Evolutionary conservation across 1,140 invertebrate genomes (phyloP).

Genomic region (Zaprionus africanus): DNA sequence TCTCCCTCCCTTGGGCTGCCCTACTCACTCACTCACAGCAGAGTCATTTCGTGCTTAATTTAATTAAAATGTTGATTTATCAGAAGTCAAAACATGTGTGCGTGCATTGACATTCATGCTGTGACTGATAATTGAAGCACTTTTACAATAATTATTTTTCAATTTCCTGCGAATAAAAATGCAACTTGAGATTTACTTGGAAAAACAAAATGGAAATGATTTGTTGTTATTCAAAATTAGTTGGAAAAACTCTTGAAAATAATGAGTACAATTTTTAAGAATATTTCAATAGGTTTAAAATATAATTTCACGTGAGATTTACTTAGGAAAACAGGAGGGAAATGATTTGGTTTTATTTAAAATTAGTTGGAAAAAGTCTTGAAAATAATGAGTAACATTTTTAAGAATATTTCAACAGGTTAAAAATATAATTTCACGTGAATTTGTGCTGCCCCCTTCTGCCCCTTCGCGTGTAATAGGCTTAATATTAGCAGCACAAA

Average conservation of each 20-base stretch:
- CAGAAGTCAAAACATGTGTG: slow-evolving; percentile 23
- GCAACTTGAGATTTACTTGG: background rate
- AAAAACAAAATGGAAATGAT: background rate
- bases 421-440: background rate
- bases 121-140: background rate
- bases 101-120: slow-evolving; percentile 3
- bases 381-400: no score
- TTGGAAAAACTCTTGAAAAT: no score
- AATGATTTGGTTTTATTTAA: background rate
- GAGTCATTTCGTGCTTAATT: slow-evolving; percentile 50
- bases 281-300: background rate
- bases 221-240: background rate
- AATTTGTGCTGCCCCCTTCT: background rate
- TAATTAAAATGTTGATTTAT: slow-evolving; percentile 52
- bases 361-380: background rate
- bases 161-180: background rate
- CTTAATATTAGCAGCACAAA: slow-evolving; percentile 9
- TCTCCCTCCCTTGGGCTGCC: background rate
- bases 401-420: background rate
- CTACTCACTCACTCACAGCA: background rate
- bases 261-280: background rate
- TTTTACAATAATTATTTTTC: background rate
- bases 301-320: background rate
- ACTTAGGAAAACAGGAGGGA: background rate
- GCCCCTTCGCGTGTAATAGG: background rate